These are phyloP conservation scores for Lycocerus yunnanus DNA, from an alignment of 2,888 invertebrate species.

Conservation along the genomic window DNA sequence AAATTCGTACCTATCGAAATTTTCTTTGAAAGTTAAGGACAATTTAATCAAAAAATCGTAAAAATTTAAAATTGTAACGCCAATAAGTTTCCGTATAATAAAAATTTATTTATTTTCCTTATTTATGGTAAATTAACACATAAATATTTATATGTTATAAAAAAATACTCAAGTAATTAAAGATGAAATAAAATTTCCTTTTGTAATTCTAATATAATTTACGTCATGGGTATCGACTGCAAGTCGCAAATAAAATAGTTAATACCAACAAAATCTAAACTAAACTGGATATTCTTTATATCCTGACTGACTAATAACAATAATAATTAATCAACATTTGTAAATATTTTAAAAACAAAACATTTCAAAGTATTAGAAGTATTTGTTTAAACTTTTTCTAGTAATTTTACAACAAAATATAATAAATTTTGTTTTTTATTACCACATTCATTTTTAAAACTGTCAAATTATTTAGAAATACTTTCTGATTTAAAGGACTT, in stretches of 20 bases:
- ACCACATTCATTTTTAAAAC: no score
- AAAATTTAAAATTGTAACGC: background rate
- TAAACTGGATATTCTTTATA: background rate
- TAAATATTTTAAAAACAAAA: background rate
- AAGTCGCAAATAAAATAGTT: background rate
- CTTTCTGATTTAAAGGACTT: no score
- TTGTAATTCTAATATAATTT: background rate
- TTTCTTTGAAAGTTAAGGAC: background rate
- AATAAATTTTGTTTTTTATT: no score
- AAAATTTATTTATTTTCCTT: no score
- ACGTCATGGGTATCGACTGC: background rate
- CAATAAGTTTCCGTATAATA: background rate
- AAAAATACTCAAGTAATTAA: background rate
- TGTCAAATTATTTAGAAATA: no score
- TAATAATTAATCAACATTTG: background rate
- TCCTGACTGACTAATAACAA: background rate
- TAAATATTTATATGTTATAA: background rate
- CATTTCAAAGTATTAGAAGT: background rate
- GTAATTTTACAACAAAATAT: background rate
- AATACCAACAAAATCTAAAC: background rate
- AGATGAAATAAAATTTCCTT: background rate
- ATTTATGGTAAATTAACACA: background rate
- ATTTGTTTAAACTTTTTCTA: background rate
- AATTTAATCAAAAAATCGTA: background rate
- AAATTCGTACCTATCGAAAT: no score